These are phyloP conservation scores for Oikopleura dioica DNA, from an alignment of 23 tunicate genomes.

Conservation along the genomic window DNA sequence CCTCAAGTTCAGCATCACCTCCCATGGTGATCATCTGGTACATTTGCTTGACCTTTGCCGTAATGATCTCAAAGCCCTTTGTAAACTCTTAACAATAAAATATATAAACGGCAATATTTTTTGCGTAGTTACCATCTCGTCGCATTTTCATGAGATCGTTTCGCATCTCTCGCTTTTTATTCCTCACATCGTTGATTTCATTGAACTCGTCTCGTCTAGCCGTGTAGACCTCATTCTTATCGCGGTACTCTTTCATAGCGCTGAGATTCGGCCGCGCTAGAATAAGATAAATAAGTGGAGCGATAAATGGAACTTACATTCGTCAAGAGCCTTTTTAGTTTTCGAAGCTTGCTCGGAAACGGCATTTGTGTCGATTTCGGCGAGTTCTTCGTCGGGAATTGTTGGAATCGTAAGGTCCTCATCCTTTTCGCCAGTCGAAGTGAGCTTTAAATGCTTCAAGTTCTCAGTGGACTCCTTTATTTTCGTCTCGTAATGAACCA, in stretches of 20 bases:
- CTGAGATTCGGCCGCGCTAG: conserved; percentile 46
- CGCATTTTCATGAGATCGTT: conserved; percentile 45
- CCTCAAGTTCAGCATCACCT: conserved; percentile 90
- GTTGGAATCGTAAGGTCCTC: conserved; percentile 16
- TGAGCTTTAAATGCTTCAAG: conserved; percentile 26
- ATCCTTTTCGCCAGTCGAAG: conserved; percentile 36
- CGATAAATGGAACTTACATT: too few relatives aligned
- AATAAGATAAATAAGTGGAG: too few relatives aligned
- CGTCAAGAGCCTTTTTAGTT: conserved; percentile 21
- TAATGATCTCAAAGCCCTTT: conserved; percentile 52
- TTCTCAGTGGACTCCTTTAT: too few relatives aligned
- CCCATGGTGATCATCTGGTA: conserved; percentile 94
- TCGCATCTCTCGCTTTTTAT: conserved; percentile 26
- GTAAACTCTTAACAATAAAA: too few relatives aligned
- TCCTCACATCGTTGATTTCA: conserved; percentile 34
- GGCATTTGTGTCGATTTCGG: conserved; percentile 14
- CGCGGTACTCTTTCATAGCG: conserved; percentile 43
- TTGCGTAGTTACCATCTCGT: too few relatives aligned
- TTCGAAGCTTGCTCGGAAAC: conserved; percentile 13
- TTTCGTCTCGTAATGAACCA: too few relatives aligned
- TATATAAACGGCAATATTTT: too few relatives aligned
- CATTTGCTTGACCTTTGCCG: conserved; percentile 63
- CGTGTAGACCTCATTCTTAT: conserved; percentile 47
- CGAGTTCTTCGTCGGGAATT: conserved; percentile 41
- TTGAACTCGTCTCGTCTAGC: conserved; percentile 49